phyloP scores from a whole-genome alignment of 2,888 invertebrate genomes.

The Andrena fulva region DNA sequence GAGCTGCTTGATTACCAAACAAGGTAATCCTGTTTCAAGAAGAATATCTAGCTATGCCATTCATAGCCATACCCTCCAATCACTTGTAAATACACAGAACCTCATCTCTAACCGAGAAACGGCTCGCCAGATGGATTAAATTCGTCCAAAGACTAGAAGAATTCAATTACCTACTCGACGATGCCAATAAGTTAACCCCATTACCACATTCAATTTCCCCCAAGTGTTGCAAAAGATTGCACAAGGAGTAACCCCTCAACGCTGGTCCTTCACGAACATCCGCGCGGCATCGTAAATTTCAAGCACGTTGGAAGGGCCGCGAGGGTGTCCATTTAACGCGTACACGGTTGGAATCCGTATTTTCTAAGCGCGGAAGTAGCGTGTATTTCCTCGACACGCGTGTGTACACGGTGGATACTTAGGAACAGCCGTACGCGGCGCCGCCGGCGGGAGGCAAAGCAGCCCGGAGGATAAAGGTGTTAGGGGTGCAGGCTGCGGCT shows the following conservation, averaged over 20 bases:
- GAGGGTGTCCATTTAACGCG: constrained; percentile 8
- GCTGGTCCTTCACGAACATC: neutral
- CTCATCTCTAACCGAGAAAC: too few species aligned
- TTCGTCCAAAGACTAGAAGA: too few species aligned
- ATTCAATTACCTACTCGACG: too few species aligned
- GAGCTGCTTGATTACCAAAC: too few species aligned
- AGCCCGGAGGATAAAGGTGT: constrained; percentile 75
- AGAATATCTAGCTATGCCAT: too few species aligned
- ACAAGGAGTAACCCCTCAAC: neutral
- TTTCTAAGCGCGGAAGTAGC: constrained; percentile 22
- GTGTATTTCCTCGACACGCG: constrained; percentile 57
- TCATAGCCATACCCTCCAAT: too few species aligned
- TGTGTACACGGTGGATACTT: constrained; percentile 45
- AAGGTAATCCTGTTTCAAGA: too few species aligned
- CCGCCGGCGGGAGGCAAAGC: constrained; percentile 39
- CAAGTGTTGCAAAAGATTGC: neutral
- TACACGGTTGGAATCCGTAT: neutral
- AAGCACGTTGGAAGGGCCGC: neutral
- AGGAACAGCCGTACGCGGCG: constrained; percentile 11
- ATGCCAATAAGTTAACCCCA: too few species aligned
- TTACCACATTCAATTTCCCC: neutral
- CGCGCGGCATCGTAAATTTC: constrained; percentile 43
- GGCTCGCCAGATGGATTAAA: too few species aligned
- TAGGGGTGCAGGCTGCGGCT: constrained; percentile 80
- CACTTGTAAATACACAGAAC: too few species aligned